phyloP scores from a whole-genome alignment of 2,888 invertebrate genomes.

The Trachelus stipa region DNA sequence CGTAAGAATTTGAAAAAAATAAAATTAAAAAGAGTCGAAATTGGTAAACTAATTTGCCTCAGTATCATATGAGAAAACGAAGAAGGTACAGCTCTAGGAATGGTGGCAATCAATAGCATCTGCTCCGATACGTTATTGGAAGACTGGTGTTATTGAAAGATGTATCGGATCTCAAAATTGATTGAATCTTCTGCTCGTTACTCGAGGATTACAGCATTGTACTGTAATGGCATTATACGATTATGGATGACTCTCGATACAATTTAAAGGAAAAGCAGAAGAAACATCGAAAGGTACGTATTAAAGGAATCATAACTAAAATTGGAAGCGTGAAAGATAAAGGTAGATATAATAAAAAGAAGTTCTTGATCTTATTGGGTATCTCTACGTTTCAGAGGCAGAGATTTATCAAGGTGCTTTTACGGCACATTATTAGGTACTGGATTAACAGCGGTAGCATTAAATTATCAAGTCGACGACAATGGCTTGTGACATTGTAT shows the following conservation, averaged over 20 bases:
- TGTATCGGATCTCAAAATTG: background rate
- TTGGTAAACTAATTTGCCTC: background rate
- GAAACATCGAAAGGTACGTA: background rate
- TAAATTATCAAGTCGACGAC: background rate
- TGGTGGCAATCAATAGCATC: background rate
- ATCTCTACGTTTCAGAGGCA: background rate
- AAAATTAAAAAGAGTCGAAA: background rate
- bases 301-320: background rate
- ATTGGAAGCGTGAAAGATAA: background rate
- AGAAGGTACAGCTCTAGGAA: background rate
- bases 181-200: background rate
- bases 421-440: background rate
- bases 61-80: background rate
- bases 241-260: background rate
- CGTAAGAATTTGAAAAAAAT: background rate
- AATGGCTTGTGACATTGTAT: slow-evolving; percentile 27
- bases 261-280: background rate
- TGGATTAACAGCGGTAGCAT: background rate
- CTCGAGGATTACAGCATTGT: background rate
- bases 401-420: background rate
- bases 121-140: background rate
- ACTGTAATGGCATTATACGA: background rate
- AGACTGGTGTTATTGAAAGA: background rate
- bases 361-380: background rate
- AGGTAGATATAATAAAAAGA: background rate